Evolutionary conservation across 2,113 vertebrate genomes (phyloP), one percentile per base, ranked within the genome.

Genomic region (Machaerirhynchus nigripectus): DNA sequence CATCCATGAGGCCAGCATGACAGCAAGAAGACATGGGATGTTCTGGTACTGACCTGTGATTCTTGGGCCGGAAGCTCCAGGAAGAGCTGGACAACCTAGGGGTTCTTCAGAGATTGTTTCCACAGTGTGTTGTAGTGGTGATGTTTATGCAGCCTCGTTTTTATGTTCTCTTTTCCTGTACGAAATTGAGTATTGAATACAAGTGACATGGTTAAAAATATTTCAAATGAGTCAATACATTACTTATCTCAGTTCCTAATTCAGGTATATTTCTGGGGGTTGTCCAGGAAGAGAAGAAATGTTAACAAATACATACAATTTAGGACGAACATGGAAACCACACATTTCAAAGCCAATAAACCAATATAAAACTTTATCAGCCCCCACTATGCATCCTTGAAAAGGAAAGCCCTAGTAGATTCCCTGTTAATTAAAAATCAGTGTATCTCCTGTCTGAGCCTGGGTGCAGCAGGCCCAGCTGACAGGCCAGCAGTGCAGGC

Each of bases 31-130:
- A 44, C 1, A 1, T 4, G 30, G n/a, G 24, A 46, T 75, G 16
- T 70, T 44, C 56, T 85, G 40, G 23, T 56, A 8, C 30, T 78
- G 46, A 69, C 39, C 64, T 56, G 50, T 40, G 52, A 21, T 16
- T 61, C 40, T 14, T 69, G 46, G 39, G 37, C 23, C 37, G 63
- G 37, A 74, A 78, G n/a, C 8, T 37, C 16, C 52, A 53, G 30
- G 14, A 69, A n/a, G 27, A 75, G 21, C 7, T 67, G 50, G 16
- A 61, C 8, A 74, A 33, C 0, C 0, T 1, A 23, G 20, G 15
- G 18, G 7, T 7, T 71, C 69, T 90, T 67, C 89, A 77, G 42
- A 65, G 22, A 24, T 24, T 0, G 0, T 57, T 84, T 60, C 50
- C 31, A 59, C 30, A 11, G 16, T 3, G 7, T 20, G 9, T 10